Conservation (phyloP, 2,888 invertebrate species). For the Trimorus sp. region DNA sequence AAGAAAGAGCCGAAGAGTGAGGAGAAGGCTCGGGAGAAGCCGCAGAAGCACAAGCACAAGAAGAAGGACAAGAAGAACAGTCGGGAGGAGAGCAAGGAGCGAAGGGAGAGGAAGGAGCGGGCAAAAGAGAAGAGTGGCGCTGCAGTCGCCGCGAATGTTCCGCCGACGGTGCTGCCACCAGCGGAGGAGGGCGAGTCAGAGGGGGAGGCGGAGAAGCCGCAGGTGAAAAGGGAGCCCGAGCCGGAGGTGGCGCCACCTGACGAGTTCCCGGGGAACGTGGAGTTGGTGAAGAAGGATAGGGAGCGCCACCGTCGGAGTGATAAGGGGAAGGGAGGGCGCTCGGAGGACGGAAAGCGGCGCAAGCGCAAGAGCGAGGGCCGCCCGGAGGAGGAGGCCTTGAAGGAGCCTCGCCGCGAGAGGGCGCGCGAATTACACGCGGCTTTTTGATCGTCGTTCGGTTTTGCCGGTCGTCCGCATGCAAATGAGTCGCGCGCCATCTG, state of each 20-base stretch:
- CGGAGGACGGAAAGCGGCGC: conserved; percentile 81
- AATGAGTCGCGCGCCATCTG: no score
- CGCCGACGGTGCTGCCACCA: conserved; percentile 76
- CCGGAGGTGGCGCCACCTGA: conserved; percentile 64
- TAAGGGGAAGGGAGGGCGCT: conserved; percentile 80
- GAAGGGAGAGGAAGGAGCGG: conserved; percentile 75
- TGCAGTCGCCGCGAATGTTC: conserved; percentile 83
- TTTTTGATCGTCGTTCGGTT: no score
- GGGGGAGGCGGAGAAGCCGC: conserved; percentile 72
- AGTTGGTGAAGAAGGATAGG: conserved; percentile 50
- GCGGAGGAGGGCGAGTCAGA: conserved; percentile 78
- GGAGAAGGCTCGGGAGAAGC: conserved; percentile 81
- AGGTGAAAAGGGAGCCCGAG: conserved; percentile 73
- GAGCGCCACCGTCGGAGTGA: conserved; percentile 70
- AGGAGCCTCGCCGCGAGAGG: no score
- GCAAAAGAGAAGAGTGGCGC: conserved; percentile 73
- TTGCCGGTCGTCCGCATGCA: no score
- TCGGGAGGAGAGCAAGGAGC: conserved; percentile 81
- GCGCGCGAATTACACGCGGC: no score
- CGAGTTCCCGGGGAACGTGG: conserved; percentile 35
- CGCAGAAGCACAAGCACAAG: conserved; percentile 83
- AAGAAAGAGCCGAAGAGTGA: conserved; percentile 77
- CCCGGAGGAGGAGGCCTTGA: conserved; percentile 74
- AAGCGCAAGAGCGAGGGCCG: conserved; percentile 76
- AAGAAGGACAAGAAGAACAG: conserved; percentile 83